Conservation (phyloP, 35 echinoderm and acorn worm species). For the Holothuria glaberrima region DNA sequence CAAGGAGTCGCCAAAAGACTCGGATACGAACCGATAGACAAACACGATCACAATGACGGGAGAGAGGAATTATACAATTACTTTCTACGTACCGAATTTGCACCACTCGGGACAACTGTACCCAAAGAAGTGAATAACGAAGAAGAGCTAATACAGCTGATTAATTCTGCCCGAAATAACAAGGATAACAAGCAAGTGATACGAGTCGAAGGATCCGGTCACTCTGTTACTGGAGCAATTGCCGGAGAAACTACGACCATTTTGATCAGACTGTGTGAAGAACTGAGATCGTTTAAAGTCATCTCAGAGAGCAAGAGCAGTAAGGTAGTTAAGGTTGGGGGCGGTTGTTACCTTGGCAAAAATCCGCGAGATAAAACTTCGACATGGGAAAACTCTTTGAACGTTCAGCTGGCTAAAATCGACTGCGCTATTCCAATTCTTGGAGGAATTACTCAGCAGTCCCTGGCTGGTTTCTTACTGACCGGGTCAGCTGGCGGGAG, state of each 20-base stretch:
- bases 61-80: not conserved
- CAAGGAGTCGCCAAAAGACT: too few species aligned
- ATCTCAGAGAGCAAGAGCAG: not conserved
- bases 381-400: slow-evolving; percentile 34
- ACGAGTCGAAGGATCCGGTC: slow-evolving; percentile 1
- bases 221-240: slow-evolving; percentile 17
- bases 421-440: slow-evolving; percentile 55
- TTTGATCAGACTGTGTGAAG: not conserved
- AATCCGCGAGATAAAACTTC: slow-evolving; percentile 38
- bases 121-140: slow-evolving; percentile 13
- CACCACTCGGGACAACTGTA: not conserved
- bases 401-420: slow-evolving; percentile 13
- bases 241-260: slow-evolving; percentile 21
- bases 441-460: slow-evolving; percentile 52
- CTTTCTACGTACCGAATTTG: not conserved
- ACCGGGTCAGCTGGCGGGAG: slow-evolving; percentile 55
- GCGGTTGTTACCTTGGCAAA: slow-evolving; percentile 49
- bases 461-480: slow-evolving; percentile 13
- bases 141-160: not conserved
- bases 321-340: slow-evolving; percentile 15
- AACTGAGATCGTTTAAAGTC: not conserved
- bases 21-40: too few species aligned
- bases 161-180: slow-evolving; percentile 22
- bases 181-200: slow-evolving; percentile 13
- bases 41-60: not conserved